Evolutionary conservation across 92 coral and sea anemone genomes (phyloP).

Genomic region (Isaurus tuberculatus): DNA sequence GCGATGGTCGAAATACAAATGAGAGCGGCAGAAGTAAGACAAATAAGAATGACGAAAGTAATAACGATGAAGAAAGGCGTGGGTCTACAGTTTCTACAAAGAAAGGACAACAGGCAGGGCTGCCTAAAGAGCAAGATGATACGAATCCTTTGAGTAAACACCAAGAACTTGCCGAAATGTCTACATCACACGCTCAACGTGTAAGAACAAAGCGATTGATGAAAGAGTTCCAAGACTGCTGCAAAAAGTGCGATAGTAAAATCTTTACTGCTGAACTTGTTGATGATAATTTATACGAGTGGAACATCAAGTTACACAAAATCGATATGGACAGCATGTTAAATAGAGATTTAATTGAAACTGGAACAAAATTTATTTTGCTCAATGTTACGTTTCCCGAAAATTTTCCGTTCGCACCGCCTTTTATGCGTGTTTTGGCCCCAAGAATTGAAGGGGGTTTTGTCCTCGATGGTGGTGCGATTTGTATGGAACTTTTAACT

Average conservation of each 20-base stretch:
- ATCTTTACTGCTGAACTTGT: slow-evolving; percentile 91
- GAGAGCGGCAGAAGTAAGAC: slow-evolving; percentile 71
- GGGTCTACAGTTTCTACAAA: slow-evolving; percentile 44
- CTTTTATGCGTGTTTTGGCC: slow-evolving; percentile 88
- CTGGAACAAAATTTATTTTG: slow-evolving; percentile 87
- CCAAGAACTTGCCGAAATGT: slow-evolving; percentile 76
- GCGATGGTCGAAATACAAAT: slow-evolving; percentile 81
- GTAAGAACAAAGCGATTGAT: slow-evolving; percentile 86
- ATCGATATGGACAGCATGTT: slow-evolving; percentile 90
- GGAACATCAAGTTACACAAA: slow-evolving; percentile 85
- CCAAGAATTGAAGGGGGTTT: slow-evolving; percentile 94
- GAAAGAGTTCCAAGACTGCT: slow-evolving; percentile 92
- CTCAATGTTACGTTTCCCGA: slow-evolving; percentile 88
- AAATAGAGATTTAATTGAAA: slow-evolving; percentile 88
- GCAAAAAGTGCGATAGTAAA: slow-evolving; percentile 73
- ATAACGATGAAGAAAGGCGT: slow-evolving; percentile 52
- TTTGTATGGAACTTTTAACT: slow-evolving; percentile 90
- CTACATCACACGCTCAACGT: slow-evolving; percentile 80
- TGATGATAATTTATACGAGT: slow-evolving; percentile 84
- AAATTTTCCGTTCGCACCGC: slow-evolving; percentile 91
- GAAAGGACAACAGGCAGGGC: slow-evolving; percentile 42
- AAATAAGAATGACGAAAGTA: slow-evolving; percentile 67
- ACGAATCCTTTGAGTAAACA: slow-evolving; percentile 29
- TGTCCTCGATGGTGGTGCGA: slow-evolving; percentile 90
- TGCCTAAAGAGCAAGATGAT: slow-evolving; percentile 39